These are phyloP conservation scores for Polypterus senegalus DNA, from an alignment of 2,113 vertebrate species.

Conservation along the genomic window DNA sequence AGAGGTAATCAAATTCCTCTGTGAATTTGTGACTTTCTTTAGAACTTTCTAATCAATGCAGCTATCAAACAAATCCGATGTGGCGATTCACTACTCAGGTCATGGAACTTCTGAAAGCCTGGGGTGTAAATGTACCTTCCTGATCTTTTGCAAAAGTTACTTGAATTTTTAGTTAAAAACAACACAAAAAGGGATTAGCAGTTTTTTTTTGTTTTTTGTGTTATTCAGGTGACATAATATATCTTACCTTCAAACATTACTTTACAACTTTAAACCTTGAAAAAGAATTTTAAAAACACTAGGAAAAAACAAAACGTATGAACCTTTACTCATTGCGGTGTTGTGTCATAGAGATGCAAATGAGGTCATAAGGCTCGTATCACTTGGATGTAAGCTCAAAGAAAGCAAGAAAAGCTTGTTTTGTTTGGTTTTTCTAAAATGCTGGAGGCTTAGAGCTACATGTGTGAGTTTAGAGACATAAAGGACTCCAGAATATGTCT, in stretches of 20 bases:
- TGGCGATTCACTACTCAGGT: conserved; percentile 7
- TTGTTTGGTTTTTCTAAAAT: too few relatives aligned
- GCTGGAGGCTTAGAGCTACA: too few relatives aligned
- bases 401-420: too few relatives aligned
- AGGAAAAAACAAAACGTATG: too few relatives aligned
- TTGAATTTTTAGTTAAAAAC: not conserved
- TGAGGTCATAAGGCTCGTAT: not conserved
- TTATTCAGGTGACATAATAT: not conserved
- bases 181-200: not conserved
- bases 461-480: too few relatives aligned
- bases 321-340: not conserved
- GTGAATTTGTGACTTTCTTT: conserved; percentile 96
- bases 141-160: not conserved
- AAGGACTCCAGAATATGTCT: too few relatives aligned
- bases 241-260: not conserved
- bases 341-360: conserved; percentile 9
- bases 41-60: conserved; percentile 78
- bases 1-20: conserved; percentile 98
- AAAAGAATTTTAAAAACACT: too few relatives aligned
- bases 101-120: conserved; percentile 7
- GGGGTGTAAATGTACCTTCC: not conserved
- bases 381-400: not conserved
- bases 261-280: not conserved
- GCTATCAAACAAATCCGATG: conserved; percentile 43
- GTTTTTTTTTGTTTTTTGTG: too few relatives aligned